A percentile compares a stretch with the other conserved stretches of the same genome.
These are phyloP conservation scores for Diadegma fenestrale DNA, from an alignment of 2,888 invertebrate genomes.

Conservation along the genomic window DNA sequence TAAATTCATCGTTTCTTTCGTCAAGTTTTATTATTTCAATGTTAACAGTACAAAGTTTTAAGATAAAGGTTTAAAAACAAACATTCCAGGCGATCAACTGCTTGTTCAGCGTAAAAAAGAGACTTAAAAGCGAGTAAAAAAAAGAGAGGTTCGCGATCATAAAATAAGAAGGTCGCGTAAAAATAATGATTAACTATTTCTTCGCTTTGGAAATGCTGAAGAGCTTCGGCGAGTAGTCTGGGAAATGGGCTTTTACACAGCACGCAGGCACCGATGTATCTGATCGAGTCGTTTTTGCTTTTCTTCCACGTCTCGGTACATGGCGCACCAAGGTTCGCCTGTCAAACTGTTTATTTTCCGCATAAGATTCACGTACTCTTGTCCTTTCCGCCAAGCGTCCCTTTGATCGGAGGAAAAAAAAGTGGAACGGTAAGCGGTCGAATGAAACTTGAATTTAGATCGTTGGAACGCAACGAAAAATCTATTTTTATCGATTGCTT, in stretches of 20 bases:
- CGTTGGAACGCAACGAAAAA: no score
- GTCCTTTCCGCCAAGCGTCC: slow-evolving; percentile 85
- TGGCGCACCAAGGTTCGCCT: slow-evolving; percentile 86
- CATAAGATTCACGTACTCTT: slow-evolving; percentile 86
- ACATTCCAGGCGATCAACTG: background rate
- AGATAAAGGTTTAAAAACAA: slow-evolving; percentile 6
- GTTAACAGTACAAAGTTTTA: background rate
- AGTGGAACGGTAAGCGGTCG: background rate
- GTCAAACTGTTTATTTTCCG: slow-evolving; percentile 86
- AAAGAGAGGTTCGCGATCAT: no score
- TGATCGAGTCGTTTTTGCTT: slow-evolving; percentile 84
- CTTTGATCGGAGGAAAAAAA: slow-evolving; percentile 77
- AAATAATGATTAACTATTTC: background rate
- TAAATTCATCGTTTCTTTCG: slow-evolving; percentile 6
- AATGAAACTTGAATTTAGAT: no score
- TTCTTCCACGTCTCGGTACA: slow-evolving; percentile 83
- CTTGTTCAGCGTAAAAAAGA: background rate
- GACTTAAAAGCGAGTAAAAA: no score
- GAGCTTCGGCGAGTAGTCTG: background rate
- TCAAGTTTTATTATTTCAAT: background rate
- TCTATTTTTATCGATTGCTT: no score
- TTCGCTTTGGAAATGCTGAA: background rate
- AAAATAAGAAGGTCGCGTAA: background rate
- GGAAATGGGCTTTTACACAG: slow-evolving; percentile 58
- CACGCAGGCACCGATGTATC: slow-evolving; percentile 77